A percentile compares a stretch with the other conserved stretches of the same genome.
phyloP scores from a whole-genome alignment of 2,113 vertebrate species.

The Apaloderma vittatum region DNA sequence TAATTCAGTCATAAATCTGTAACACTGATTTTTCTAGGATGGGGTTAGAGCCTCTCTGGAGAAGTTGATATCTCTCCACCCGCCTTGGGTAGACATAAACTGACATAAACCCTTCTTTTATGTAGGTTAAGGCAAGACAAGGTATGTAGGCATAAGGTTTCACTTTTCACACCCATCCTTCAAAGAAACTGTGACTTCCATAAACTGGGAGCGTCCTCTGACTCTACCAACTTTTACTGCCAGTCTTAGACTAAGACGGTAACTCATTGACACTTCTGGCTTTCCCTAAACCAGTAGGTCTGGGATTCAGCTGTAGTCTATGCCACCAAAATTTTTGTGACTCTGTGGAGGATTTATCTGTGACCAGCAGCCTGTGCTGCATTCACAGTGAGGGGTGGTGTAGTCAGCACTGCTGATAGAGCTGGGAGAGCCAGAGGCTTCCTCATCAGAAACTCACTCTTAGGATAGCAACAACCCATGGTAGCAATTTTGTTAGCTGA shows the following conservation, averaged over 20 bases:
- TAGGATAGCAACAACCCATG: background rate
- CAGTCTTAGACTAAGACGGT: background rate
- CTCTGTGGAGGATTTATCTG: background rate
- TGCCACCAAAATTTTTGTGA: background rate
- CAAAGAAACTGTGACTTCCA: background rate
- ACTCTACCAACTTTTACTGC: background rate
- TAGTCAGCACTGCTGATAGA: background rate
- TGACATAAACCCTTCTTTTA: background rate
- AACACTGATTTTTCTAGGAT: background rate
- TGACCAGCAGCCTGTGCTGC: background rate
- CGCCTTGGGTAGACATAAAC: background rate
- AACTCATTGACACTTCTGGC: background rate
- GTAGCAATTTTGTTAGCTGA: background rate
- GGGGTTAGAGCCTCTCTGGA: background rate
- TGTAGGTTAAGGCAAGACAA: background rate
- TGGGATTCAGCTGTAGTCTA: background rate
- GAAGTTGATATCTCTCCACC: background rate
- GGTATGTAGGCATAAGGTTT: background rate
- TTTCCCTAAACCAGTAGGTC: background rate
- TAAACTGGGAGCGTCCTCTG: background rate
- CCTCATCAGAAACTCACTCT: background rate
- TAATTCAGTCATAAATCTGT: background rate
- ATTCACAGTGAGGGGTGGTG: background rate
- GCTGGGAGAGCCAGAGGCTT: background rate
- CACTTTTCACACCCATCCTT: background rate